These are phyloP conservation scores for Plecotus auritus DNA, from an alignment of 2,113 vertebrate genomes.

Conservation along the genomic window DNA sequence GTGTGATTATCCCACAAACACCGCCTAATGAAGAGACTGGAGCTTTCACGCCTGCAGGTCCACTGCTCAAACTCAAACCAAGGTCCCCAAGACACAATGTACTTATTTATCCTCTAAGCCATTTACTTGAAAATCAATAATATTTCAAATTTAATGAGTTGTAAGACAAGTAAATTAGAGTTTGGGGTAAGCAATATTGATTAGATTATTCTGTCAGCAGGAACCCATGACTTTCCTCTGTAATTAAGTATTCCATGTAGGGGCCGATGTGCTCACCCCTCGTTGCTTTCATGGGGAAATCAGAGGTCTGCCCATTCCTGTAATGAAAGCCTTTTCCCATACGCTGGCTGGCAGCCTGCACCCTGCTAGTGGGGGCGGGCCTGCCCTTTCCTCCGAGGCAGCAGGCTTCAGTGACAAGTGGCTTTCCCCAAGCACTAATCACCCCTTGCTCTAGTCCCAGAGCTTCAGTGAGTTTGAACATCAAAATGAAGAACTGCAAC, in stretches of 20 bases:
- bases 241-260: slow-evolving; percentile 77
- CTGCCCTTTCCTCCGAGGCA: slow-evolving; percentile 45
- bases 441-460: slow-evolving; percentile 47
- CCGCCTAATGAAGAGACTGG: slow-evolving; percentile 57
- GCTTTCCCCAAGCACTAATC: slow-evolving; percentile 60
- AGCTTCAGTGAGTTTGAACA: slow-evolving; percentile 40
- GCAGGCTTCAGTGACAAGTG: slow-evolving; percentile 57
- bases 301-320: slow-evolving; percentile 5
- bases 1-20: slow-evolving; percentile 59
- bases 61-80: slow-evolving; percentile 71
- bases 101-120: slow-evolving; percentile 75
- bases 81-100: slow-evolving; percentile 67
- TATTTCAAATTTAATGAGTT: slow-evolving; percentile 83
- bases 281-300: slow-evolving; percentile 41
- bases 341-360: background rate
- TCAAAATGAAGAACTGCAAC: slow-evolving; percentile 65
- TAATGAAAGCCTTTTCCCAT: slow-evolving; percentile 57
- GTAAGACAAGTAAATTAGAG: slow-evolving; percentile 84
- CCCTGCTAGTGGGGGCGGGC: background rate
- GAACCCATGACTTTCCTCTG: slow-evolving; percentile 76
- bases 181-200: slow-evolving; percentile 75
- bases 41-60: slow-evolving; percentile 55
- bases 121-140: slow-evolving; percentile 78
- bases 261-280: background rate
- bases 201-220: slow-evolving; percentile 74